These are phyloP conservation scores for Cheilosia variabilis DNA, from an alignment of 2,888 invertebrate genomes.

Conservation along the genomic window DNA sequence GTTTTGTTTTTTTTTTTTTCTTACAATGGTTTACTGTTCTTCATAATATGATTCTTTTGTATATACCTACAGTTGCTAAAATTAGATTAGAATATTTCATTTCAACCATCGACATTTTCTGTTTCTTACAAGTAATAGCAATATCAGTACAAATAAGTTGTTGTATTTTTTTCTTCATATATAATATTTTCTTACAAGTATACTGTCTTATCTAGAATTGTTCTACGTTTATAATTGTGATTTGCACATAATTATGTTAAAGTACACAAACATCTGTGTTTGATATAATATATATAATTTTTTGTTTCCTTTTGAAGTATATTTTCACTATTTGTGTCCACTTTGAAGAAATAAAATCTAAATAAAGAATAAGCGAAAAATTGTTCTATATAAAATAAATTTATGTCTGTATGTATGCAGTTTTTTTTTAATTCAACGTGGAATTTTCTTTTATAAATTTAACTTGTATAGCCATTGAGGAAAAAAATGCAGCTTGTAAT, in stretches of 20 bases:
- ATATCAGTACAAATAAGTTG: constrained; percentile 68
- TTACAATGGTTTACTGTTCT: constrained; percentile 12
- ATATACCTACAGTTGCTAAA: constrained; percentile 59
- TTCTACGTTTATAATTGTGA: constrained; percentile 57
- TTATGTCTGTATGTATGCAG: constrained; percentile 4
- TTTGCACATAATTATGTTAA: constrained; percentile 56
- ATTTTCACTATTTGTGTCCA: constrained; percentile 45
- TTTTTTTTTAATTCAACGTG: constrained; percentile 54
- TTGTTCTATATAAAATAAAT: neutral
- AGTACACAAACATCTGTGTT: constrained; percentile 40
- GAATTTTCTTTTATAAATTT: constrained; percentile 39
- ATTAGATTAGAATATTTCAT: constrained; percentile 54
- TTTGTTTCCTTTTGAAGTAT: constrained; percentile 2
- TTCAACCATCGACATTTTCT: constrained; percentile 4
- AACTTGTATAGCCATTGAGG: constrained; percentile 18
- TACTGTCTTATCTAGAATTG: constrained; percentile 54
- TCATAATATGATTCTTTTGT: constrained; percentile 32
- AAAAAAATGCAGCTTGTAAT: constrained; percentile 34
- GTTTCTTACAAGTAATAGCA: constrained; percentile 52
- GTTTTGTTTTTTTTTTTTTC: constrained; percentile 37
- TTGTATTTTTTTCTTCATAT: constrained; percentile 22
- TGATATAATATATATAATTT: constrained; percentile 24
- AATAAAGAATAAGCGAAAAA: constrained; percentile 17
- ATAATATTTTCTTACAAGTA: constrained; percentile 22
- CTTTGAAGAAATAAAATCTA: constrained; percentile 13